Conservation (phyloP, 1,140 invertebrate species). For the Atta texana region DNA sequence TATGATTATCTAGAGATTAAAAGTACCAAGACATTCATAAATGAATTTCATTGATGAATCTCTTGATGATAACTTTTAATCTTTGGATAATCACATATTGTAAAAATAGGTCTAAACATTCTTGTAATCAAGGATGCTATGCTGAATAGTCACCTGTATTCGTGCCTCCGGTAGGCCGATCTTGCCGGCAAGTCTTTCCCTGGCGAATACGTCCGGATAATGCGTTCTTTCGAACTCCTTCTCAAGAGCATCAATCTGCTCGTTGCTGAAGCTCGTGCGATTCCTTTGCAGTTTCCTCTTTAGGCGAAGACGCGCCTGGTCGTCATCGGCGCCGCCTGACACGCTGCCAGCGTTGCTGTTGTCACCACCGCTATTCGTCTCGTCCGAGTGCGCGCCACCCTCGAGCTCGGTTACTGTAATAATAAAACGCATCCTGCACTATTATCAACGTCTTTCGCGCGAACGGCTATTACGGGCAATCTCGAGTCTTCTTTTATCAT, state of each 20-base stretch:
- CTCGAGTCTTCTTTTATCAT: conserved; percentile 16
- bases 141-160: conserved; percentile 93
- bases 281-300: conserved; percentile 99
- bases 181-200: conserved; percentile 97
- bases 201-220: conserved; percentile 97
- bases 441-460: conserved; percentile 50
- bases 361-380: conserved; percentile 92
- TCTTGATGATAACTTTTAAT: no score
- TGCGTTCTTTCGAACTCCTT: conserved; percentile 97
- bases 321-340: conserved; percentile 90
- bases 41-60: no score
- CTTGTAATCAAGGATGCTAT: not conserved
- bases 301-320: conserved; percentile 94
- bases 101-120: not conserved
- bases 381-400: conserved; percentile 91
- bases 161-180: conserved; percentile 98
- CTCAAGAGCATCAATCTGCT: conserved; percentile 99
- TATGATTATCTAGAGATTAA: no score
- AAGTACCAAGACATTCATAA: no score
- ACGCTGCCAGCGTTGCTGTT: conserved; percentile 92
- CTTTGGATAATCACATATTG: no score
- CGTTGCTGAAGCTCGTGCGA: conserved; percentile 99
- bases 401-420: conserved; percentile 84
- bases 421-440: conserved; percentile 34
- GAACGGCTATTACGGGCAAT: conserved; percentile 28